Conservation (phyloP, 2,888 invertebrate species). For the Melipona beecheii region DNA sequence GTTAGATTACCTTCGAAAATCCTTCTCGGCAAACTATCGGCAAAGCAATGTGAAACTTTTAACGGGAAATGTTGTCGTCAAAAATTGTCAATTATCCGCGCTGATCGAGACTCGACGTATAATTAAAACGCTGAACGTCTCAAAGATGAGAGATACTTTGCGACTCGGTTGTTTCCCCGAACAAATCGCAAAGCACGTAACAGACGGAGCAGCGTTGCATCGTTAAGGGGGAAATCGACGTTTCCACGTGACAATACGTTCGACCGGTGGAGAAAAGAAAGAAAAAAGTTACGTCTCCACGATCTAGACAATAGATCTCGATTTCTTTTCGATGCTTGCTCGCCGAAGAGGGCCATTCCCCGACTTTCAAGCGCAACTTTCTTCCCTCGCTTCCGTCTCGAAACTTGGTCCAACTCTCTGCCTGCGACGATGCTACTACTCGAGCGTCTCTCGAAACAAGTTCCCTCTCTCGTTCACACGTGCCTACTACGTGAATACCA, state of each 20-base stretch:
- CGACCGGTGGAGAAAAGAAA: not conserved
- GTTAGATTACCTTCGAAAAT: slow-evolving; percentile 37
- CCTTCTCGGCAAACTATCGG: not conserved
- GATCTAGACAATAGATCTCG: slow-evolving; percentile 36
- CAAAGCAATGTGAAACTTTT: no score
- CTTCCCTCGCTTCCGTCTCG: slow-evolving; percentile 42
- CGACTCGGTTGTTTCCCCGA: no score
- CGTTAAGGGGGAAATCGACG: slow-evolving; percentile 13
- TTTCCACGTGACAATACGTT: not conserved
- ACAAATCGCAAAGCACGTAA: slow-evolving; percentile 15
- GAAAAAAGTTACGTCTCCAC: slow-evolving; percentile 1
- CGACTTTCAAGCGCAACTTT: slow-evolving; percentile 48
- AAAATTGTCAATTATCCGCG: no score
- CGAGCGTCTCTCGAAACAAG: slow-evolving; percentile 35
- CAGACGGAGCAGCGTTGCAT: not conserved
- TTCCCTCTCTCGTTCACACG: slow-evolving; percentile 19
- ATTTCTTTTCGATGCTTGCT: slow-evolving; percentile 24
- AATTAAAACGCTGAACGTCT: no score
- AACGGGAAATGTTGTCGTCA: no score
- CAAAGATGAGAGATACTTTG: no score
- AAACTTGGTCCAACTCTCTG: slow-evolving; percentile 62
- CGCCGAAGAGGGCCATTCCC: slow-evolving; percentile 18
- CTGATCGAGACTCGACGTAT: no score
- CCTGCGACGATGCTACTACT: slow-evolving; percentile 40
- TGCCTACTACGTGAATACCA: slow-evolving; percentile 8